Percentiles rank a stretch among this genome's conserved stretches.
These are phyloP conservation scores for Notamacropus eugenii DNA, from an alignment of 2,797 vertebrate species.

Conservation along the genomic window DNA sequence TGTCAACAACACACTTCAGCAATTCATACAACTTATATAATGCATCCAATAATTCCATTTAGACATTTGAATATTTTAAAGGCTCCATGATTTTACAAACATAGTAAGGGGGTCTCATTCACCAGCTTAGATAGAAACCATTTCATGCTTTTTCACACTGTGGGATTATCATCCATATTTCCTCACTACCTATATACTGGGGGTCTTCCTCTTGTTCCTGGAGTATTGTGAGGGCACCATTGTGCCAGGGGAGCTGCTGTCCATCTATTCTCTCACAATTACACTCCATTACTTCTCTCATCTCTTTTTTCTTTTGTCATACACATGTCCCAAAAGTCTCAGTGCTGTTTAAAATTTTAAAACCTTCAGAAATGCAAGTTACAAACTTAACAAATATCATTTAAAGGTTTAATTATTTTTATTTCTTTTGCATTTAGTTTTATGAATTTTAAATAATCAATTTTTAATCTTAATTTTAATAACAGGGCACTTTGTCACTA, in stretches of 20 bases:
- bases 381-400: background rate
- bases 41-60: background rate
- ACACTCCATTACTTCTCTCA: background rate
- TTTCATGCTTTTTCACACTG: background rate
- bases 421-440: background rate
- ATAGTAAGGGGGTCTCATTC: background rate
- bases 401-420: background rate
- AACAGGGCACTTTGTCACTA: background rate
- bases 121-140: background rate
- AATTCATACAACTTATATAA: too few species aligned
- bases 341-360: background rate
- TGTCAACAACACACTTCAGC: too few species aligned
- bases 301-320: background rate
- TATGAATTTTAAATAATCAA: background rate
- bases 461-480: background rate
- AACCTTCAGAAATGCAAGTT: background rate
- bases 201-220: background rate
- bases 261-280: background rate
- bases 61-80: background rate
- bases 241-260: background rate
- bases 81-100: background rate
- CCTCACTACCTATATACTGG: background rate
- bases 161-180: background rate
- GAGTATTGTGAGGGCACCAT: background rate
- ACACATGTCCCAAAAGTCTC: background rate